A percentile compares a stretch with the other conserved stretches of the same genome.
phyloP scores from a whole-genome alignment of 2,888 invertebrate genomes.

The Caenorhabditis sulstoni region DNA sequence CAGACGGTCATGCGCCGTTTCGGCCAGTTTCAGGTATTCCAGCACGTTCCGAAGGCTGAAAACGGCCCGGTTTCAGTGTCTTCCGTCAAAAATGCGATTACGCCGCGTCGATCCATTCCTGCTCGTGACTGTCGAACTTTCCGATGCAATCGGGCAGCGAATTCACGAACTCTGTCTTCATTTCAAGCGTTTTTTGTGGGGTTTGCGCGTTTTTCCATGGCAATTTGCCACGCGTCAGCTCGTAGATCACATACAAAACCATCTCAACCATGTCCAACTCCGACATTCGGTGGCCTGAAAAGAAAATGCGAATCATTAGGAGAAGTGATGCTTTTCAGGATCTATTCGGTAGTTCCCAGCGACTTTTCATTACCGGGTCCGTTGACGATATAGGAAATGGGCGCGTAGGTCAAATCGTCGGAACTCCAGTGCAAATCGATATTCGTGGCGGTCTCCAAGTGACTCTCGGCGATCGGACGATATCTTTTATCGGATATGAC shows the following conservation, averaged over 20 bases:
- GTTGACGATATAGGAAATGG: constrained; percentile 6
- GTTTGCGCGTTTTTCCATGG: constrained; percentile 39
- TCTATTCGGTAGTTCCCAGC: background rate
- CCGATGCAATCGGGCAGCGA: background rate
- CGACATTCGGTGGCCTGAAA: constrained; percentile 42
- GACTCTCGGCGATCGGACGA: constrained; percentile 5
- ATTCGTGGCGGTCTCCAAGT: background rate
- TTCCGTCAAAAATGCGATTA: background rate
- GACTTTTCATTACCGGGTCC: background rate
- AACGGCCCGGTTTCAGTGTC: background rate
- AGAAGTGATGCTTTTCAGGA: background rate
- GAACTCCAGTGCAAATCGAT: constrained; percentile 26
- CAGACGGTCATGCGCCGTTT: background rate
- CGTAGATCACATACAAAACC: constrained; percentile 36
- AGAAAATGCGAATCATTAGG: too few relatives aligned
- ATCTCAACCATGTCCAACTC: constrained; percentile 48
- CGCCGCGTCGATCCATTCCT: constrained; percentile 28
- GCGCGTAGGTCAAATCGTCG: constrained; percentile 23
- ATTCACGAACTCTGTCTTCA: constrained; percentile 36
- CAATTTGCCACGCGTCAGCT: constrained; percentile 19
- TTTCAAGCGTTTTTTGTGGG: constrained; percentile 19
- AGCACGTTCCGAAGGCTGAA: constrained; percentile 36
- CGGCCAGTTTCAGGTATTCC: constrained; percentile 24
- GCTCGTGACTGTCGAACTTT: background rate
- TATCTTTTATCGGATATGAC: constrained; percentile 45